Base-by-base conservation (phyloP, 2,113 vertebrate species). In the Cervus canadensis region DNA sequence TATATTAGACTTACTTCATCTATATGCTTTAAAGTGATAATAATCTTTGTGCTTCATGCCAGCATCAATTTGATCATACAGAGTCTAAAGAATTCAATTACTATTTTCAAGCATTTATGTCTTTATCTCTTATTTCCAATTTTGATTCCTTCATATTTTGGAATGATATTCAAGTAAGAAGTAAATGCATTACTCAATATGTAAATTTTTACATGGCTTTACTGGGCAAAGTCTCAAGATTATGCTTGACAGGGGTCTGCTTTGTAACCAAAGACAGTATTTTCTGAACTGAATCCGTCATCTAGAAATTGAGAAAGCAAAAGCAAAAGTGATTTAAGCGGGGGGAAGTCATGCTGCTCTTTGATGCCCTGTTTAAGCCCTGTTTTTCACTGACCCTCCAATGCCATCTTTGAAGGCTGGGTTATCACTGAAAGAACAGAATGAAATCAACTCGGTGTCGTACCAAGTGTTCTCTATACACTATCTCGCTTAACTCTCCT, bases 251-350 rank as follows among this genome's bases (percentile, higher is more conserved):
- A 54, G 2, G 30, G 7, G 3, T 95, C 23, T 89, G 14, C 2
- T 78, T 81, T 96, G 36, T 76, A 26, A 62, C 90, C 64, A 91
- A 92, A 82, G 15, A 54, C 13, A 95, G 0, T 36, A 56, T 48
- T 98, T 95, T 91, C 64, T 91, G 16, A 82, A 91, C 17, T 82
- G 30, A 95, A 48, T 17, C n/a, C 28, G 48, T 93, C 83, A 50
- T 52, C 93, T 86, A 30, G 64, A 94, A 95, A 59, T 60, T 83
- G 30, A 4, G 15, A 91, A 74, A 87, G 28, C 43, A 60, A 62
- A 89, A 96, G 9, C 19, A 93, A 95, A 83, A n/a, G 15, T 10
- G 23, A 87, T 17, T 64, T 48, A 94, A 94, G 17, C 36, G 89
- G 36, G 57, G 26, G 84, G 0, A 84, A 36, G 3, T 33, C 52